Conservation (phyloP, 2,797 vertebrate genomes). For the Chaenodraco wilsoni region DNA sequence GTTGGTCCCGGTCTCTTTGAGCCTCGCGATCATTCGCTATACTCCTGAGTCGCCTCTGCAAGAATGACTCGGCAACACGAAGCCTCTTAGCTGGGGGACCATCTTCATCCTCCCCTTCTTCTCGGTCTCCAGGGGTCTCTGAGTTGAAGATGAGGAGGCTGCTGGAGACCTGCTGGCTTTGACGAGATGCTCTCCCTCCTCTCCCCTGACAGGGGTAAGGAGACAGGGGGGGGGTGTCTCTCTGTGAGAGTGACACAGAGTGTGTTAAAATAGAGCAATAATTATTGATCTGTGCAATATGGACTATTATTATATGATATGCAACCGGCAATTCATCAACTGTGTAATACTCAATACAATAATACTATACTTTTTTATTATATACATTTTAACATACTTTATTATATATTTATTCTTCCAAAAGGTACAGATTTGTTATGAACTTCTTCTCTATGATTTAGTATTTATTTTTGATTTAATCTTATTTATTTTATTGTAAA, state of each 20-base stretch:
- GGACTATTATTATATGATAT: too few relatives aligned
- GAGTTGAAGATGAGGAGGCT: conserved; percentile 78
- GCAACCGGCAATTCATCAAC: too few relatives aligned
- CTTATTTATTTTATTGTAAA: too few relatives aligned
- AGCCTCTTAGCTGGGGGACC: conserved; percentile 83
- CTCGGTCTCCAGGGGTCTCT: conserved; percentile 21
- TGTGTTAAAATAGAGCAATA: background rate
- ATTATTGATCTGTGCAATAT: too few relatives aligned
- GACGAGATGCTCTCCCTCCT: conserved; percentile 61
- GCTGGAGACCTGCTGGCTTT: conserved; percentile 77
- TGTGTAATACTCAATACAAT: too few relatives aligned
- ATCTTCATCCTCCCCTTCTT: conserved; percentile 10
- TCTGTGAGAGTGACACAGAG: conserved; percentile 66
- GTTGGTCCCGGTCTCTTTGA: background rate
- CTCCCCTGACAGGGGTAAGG: conserved; percentile 82
- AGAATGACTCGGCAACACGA: conserved; percentile 82
- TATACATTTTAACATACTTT: too few relatives aligned
- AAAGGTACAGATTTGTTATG: too few relatives aligned
- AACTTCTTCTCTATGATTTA: too few relatives aligned
- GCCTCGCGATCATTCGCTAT: conserved; percentile 82
- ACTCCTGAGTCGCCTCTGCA: conserved; percentile 80
- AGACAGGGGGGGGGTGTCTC: conserved; percentile 83
- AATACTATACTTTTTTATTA: too few relatives aligned
- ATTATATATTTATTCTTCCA: too few relatives aligned
- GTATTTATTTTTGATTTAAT: too few relatives aligned